Base-by-base conservation (phyloP, 2,888 invertebrate genomes). In the Cephus runcator region DNA sequence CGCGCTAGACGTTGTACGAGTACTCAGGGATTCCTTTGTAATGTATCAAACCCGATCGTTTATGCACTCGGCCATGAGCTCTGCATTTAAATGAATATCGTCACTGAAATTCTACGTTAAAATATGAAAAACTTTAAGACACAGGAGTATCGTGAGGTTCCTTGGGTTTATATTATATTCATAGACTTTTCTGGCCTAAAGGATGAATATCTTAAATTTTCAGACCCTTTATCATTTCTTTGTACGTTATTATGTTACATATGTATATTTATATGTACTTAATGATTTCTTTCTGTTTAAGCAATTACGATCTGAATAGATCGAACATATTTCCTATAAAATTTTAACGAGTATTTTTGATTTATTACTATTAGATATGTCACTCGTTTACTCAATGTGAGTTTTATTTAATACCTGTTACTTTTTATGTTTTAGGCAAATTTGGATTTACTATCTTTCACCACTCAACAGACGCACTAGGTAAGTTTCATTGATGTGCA, bases 1-100 rank as follows among this genome's bases (percentile, higher is more conserved):
- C 73, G 30, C 69, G 35, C 31, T 73, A 69, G 69, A 73, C 33
- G 34, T 34, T 34, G 68, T 35, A 12, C 69, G 81, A 85, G 81
- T 82, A 82, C 81, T 76, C 75, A 76, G 80, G 81, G 81, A 84
- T 83, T 84, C 80, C 83, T 84, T 87, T 85, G 80, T 85, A 81
- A 79, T 34, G 74, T 30, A 73, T 73, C 74, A 35, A 34, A 34
- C 31, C 23, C 74, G 35, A 34, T 34, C 74, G 34, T 15, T n/a
- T 35, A 6, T n/a, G 74, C 35, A 71, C 11, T 56, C 23, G 40
- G 9, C 23, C 6, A 56, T 23, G 9, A 9, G 6, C 40, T 9
- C 23, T 56, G 40, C 40, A 23, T 56, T 56, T 56, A 56, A 56
- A 56, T 56, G 23, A 6, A 56, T 56, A 56, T 23, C 40, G 40